Percentiles rank a stretch among this genome's conserved stretches.
Conservation (phyloP, 2,797 vertebrate genomes). For the Sebastolobus alascanus region DNA sequence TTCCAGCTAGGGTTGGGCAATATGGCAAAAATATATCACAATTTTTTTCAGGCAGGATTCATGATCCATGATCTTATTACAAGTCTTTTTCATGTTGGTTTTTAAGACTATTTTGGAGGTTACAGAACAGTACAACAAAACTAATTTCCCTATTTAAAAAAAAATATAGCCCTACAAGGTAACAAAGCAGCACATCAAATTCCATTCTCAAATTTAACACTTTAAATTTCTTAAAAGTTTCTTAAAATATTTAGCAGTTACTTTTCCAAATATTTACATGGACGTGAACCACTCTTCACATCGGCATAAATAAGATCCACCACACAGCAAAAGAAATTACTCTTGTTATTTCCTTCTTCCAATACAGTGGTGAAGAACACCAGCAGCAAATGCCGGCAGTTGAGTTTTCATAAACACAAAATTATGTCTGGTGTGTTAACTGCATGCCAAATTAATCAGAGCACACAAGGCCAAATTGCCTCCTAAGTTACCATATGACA, state of each 20-base stretch:
- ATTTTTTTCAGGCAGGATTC: too few relatives aligned
- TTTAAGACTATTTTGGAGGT: neutral
- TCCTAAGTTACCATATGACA: too few relatives aligned
- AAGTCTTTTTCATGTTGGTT: neutral
- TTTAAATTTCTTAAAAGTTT: neutral
- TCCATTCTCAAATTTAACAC: neutral
- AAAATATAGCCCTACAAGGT: neutral
- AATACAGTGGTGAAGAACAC: neutral
- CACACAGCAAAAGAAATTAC: neutral
- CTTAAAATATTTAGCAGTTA: neutral
- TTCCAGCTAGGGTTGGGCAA: neutral
- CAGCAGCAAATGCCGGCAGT: neutral
- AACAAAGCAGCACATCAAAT: neutral
- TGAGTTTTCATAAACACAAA: neutral
- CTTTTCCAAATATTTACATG: too few relatives aligned
- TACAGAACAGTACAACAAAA: neutral
- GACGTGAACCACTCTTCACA: too few relatives aligned
- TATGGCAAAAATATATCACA: too few relatives aligned
- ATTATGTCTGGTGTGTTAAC: neutral
- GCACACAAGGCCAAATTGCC: neutral
- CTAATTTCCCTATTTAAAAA: neutral
- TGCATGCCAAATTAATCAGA: neutral
- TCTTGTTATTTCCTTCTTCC: fast-evolving
- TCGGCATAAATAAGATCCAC: too few relatives aligned
- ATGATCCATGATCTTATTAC: fast-evolving